A percentile compares a stretch with the other conserved stretches of the same genome.
These are phyloP conservation scores for Drosophila neocordata DNA, from an alignment of 1,140 invertebrate genomes.

Conservation along the genomic window DNA sequence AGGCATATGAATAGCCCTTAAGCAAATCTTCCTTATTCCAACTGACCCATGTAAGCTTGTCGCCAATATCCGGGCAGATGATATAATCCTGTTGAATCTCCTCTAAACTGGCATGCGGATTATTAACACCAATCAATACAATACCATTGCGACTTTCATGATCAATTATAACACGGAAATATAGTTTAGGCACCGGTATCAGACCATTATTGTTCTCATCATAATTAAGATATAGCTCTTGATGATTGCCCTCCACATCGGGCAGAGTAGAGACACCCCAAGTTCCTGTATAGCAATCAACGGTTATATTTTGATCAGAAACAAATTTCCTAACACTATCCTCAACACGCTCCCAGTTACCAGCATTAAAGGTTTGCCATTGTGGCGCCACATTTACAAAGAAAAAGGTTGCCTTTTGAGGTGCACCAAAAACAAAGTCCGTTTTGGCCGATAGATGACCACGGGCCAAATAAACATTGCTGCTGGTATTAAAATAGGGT, in stretches of 20 bases:
- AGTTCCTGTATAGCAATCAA: constrained; percentile 85
- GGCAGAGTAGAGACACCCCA: constrained; percentile 84
- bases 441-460: constrained; percentile 88
- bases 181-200: constrained; percentile 85
- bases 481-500: constrained; percentile 62
- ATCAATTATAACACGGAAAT: constrained; percentile 85
- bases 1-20: constrained; percentile 87
- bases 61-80: constrained; percentile 84
- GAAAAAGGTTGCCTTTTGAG: constrained; percentile 86
- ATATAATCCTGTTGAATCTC: constrained; percentile 80
- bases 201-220: constrained; percentile 77
- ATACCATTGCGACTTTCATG: constrained; percentile 82
- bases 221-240: constrained; percentile 83
- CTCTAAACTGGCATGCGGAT: constrained; percentile 83
- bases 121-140: constrained; percentile 85
- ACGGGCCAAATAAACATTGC: constrained; percentile 84
- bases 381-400: constrained; percentile 87
- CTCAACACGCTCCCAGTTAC: constrained; percentile 86
- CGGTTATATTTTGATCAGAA: constrained; percentile 64
- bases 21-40: constrained; percentile 84
- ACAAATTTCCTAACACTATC: constrained; percentile 83
- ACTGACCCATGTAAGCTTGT: constrained; percentile 83
- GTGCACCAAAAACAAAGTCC: constrained; percentile 86
- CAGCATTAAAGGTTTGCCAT: constrained; percentile 87
- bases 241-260: constrained; percentile 81